phyloP scores from a whole-genome alignment of 2,113 vertebrate species.

The Entomyzon cyanotis region DNA sequence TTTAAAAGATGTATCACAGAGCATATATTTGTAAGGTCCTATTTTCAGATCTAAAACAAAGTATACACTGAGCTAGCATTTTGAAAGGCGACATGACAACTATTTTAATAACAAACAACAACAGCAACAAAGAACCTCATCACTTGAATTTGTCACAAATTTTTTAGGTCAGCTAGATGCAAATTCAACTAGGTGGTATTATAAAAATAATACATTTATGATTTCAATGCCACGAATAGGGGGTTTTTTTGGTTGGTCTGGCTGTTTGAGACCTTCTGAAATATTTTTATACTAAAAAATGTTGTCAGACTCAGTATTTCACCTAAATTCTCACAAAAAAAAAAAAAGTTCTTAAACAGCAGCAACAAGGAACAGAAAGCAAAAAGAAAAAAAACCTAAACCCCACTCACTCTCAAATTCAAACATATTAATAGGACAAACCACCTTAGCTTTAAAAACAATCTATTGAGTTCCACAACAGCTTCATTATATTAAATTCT shows the following conservation, averaged over 20 bases:
- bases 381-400: neutral
- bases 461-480: neutral
- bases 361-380: neutral
- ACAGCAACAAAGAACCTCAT: neutral
- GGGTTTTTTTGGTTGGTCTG: neutral
- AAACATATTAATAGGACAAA: neutral
- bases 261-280: neutral
- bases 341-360: neutral
- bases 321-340: neutral
- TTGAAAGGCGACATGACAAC: neutral
- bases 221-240: neutral
- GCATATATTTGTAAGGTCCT: neutral
- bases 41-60: neutral
- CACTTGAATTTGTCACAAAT: neutral
- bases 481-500: neutral
- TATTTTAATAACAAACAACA: neutral
- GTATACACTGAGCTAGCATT: neutral
- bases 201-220: neutral
- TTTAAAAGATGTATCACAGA: neutral
- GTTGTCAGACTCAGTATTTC: neutral
- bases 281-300: neutral
- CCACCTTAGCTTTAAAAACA: neutral
- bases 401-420: neutral
- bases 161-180: neutral
- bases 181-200: neutral